Conservation (phyloP, 2,888 invertebrate genomes). For the Eurytoma adleriae region DNA sequence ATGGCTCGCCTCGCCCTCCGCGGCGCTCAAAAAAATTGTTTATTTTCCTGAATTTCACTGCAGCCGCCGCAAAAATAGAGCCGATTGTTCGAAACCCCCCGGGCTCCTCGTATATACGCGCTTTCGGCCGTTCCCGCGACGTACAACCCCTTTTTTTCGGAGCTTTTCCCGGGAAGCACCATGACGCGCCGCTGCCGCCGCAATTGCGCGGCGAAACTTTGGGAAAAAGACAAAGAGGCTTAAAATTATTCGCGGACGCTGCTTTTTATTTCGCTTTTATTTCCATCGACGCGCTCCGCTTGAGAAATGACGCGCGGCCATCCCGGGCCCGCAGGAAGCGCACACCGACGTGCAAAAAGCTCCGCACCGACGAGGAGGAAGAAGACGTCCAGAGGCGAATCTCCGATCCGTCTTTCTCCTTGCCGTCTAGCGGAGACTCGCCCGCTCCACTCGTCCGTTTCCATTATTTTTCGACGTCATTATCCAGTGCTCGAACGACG, state of each 20-base stretch:
- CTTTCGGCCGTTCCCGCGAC: neutral
- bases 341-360: conserved; percentile 40
- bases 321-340: neutral
- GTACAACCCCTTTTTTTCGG: neutral
- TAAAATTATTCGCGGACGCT: conserved; percentile 31
- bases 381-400: conserved; percentile 35
- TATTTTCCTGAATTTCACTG: conserved; percentile 12
- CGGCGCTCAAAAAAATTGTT: neutral
- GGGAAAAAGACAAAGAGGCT: neutral
- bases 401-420: conserved; percentile 42
- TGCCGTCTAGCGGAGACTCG: neutral
- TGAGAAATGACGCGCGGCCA: conserved; percentile 51
- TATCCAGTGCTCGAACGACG: conserved; percentile 49
- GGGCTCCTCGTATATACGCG: no score
- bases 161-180: neutral
- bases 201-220: conserved; percentile 8
- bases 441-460: conserved; percentile 13
- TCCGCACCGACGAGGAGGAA: neutral
- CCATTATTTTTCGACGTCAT: conserved; percentile 55
- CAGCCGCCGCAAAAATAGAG: neutral
- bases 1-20: neutral
- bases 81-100: conserved; percentile 15
- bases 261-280: neutral
- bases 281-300: neutral
- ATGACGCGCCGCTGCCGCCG: neutral